A percentile compares a stretch with the other conserved stretches of the same genome.
phyloP scores from a whole-genome alignment of 2,113 vertebrate genomes.

The Crotophaga sulcirostris region DNA sequence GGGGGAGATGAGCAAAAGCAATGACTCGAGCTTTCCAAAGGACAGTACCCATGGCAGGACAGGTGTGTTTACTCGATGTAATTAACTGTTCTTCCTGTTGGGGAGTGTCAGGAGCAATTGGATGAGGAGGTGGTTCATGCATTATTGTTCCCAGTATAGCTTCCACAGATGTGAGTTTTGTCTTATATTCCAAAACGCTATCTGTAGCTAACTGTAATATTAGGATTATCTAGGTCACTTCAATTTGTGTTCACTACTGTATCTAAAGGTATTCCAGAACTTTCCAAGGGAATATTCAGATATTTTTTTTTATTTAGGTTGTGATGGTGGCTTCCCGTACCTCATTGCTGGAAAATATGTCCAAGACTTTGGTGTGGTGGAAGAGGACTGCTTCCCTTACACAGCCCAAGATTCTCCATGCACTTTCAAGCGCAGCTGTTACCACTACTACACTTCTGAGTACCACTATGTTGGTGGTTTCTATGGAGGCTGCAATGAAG shows the following conservation, averaged over 20 bases:
- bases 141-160: background rate
- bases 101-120: background rate
- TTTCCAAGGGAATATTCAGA: background rate
- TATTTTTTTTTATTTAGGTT: constrained; percentile 76
- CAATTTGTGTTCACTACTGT: background rate
- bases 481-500: constrained; percentile 94
- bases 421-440: constrained; percentile 70
- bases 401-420: constrained; percentile 78
- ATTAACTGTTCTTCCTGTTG: background rate
- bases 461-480: constrained; percentile 95
- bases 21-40: background rate
- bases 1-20: background rate
- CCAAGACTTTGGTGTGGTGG: constrained; percentile 93
- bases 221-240: background rate
- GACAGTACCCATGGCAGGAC: background rate
- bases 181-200: background rate
- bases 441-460: constrained; percentile 80
- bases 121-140: background rate
- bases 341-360: constrained; percentile 89
- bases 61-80: background rate
- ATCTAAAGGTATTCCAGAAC: background rate
- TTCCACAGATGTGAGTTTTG: background rate
- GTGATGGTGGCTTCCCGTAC: constrained; percentile 93
- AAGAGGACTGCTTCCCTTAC: constrained; percentile 91
- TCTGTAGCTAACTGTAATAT: background rate